A percentile compares a stretch with the other conserved stretches of the same genome.
Conservation (phyloP, 2,797 vertebrate species). For the Delichon dasypus region DNA sequence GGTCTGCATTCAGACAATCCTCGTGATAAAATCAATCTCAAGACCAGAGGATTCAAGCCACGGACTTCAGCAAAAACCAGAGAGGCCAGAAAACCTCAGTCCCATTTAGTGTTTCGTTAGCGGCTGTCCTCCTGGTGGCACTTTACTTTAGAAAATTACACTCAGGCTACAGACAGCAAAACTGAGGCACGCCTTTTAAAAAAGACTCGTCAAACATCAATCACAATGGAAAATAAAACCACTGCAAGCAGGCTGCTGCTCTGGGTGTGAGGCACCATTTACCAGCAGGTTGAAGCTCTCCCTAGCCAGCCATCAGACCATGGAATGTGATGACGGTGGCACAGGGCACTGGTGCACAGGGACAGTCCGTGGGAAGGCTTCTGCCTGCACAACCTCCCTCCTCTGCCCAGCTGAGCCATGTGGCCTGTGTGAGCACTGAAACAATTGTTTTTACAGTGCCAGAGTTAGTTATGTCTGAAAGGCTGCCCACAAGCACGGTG, state of each 20-base stretch:
- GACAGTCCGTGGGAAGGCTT: not conserved
- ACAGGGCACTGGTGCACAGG: not conserved
- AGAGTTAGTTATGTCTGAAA: slow-evolving; percentile 40
- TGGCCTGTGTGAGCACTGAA: not conserved
- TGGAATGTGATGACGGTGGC: not conserved
- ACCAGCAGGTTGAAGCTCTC: not conserved
- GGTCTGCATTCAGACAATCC: not conserved
- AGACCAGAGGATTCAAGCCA: not conserved
- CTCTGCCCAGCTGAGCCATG: not conserved
- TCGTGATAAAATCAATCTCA: not conserved
- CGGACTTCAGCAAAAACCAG: not conserved
- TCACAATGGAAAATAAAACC: not conserved
- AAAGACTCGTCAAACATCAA: not conserved
- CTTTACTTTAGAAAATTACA: not conserved
- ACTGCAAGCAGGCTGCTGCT: not conserved
- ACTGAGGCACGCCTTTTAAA: not conserved
- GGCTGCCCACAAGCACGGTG: not conserved
- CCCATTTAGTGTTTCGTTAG: not conserved
- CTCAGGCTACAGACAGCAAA: not conserved
- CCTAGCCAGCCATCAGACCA: not conserved
- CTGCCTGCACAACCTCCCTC: not conserved
- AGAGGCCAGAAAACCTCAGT: not conserved
- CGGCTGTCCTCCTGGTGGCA: not conserved
- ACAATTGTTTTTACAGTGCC: slow-evolving; percentile 26
- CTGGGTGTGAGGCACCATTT: not conserved